Percentiles rank a stretch among this genome's conserved stretches.
Conservation (phyloP, 2,113 vertebrate species). For the Pao palembangensis region DNA sequence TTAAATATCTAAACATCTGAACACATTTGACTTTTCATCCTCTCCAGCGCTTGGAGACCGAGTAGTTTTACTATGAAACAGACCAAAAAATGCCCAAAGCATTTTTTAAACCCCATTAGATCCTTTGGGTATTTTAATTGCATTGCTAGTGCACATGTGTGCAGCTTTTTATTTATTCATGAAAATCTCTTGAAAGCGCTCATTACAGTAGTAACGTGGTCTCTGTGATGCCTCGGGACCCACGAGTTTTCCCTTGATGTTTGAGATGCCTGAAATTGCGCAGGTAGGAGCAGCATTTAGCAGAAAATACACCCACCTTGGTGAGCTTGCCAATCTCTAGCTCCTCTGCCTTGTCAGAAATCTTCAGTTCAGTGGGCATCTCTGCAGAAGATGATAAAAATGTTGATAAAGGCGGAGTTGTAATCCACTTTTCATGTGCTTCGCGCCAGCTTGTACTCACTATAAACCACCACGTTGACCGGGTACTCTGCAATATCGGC, state of each 20-base stretch:
- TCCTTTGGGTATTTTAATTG: constrained; percentile 68
- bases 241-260: constrained; percentile 44
- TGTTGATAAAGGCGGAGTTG: background rate
- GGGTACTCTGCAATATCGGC: constrained; percentile 77
- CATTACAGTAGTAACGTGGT: constrained; percentile 55
- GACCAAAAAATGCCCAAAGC: constrained; percentile 65
- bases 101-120: constrained; percentile 49
- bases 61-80: constrained; percentile 43
- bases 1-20: constrained; percentile 33
- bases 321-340: constrained; percentile 86
- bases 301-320: constrained; percentile 75
- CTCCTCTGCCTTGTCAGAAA: constrained; percentile 77
- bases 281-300: constrained; percentile 47
- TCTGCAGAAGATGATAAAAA: constrained; percentile 74
- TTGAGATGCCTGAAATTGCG: constrained; percentile 47
- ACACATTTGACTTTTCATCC: constrained; percentile 14
- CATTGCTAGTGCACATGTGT: background rate
- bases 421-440: background rate
- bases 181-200: constrained; percentile 67
- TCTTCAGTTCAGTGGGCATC: constrained; percentile 78
- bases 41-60: constrained; percentile 17
- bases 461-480: constrained; percentile 82
- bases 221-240: constrained; percentile 43
- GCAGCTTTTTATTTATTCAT: constrained; percentile 67
- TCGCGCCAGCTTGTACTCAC: constrained; percentile 77